Conservation (phyloP, 2,113 vertebrate species). For the Psettodes erumei region DNA sequence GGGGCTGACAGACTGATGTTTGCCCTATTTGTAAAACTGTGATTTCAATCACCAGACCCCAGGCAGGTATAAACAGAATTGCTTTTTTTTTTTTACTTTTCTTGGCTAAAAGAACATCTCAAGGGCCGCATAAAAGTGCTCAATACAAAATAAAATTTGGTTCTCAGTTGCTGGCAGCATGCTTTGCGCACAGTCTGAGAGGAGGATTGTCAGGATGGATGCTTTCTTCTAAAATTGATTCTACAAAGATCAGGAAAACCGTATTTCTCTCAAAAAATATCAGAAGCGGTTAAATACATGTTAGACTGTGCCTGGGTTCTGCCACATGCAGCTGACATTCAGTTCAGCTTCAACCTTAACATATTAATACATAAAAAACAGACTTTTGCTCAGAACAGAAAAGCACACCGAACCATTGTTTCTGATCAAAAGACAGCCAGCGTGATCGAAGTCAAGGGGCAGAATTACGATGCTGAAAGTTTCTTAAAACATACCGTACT, state of each 20-base stretch:
- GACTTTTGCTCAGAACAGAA: not conserved
- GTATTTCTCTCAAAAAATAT: not conserved
- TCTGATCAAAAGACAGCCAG: too few species aligned
- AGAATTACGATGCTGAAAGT: not conserved
- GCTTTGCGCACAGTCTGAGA: not conserved
- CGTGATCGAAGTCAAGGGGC: not conserved
- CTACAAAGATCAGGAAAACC: not conserved
- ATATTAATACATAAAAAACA: not conserved
- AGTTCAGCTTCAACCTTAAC: not conserved
- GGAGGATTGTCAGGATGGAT: not conserved
- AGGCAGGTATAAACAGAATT: slow-evolving; percentile 47
- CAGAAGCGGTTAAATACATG: not conserved
- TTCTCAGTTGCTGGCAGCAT: not conserved
- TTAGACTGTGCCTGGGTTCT: not conserved
- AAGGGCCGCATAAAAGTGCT: slow-evolving; percentile 34
- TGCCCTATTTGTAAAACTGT: slow-evolving; percentile 27
- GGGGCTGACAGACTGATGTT: slow-evolving; percentile 41
- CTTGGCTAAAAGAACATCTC: slow-evolving; percentile 28
- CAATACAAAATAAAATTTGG: slow-evolving; percentile 3
- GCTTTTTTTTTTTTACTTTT: slow-evolving; percentile 31
- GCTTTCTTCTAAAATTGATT: not conserved
- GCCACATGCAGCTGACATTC: not conserved
- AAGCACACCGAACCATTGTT: not conserved
- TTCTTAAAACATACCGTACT: too few species aligned
- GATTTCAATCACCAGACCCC: slow-evolving; percentile 51